Conservation (phyloP, 2,888 invertebrate genomes). For the Odontocolon sp. region DNA sequence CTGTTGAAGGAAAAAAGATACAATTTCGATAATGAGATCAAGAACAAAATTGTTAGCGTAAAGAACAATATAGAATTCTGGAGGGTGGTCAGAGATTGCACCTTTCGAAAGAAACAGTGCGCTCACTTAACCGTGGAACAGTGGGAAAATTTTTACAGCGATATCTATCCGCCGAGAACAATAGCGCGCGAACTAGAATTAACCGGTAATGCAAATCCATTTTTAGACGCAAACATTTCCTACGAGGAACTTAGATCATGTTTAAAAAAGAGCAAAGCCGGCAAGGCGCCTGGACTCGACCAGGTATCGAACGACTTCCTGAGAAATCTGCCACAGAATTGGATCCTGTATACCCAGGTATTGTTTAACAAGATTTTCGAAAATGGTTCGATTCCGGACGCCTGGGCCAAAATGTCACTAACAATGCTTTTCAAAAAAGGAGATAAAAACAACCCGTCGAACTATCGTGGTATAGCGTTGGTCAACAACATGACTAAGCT, state of each 20-base stretch:
- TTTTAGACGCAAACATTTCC: background rate
- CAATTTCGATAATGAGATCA: too few species aligned
- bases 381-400: background rate
- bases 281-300: conserved; percentile 50
- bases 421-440: conserved; percentile 32
- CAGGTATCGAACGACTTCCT: conserved; percentile 35
- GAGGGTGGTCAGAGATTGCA: background rate
- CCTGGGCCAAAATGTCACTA: conserved; percentile 20
- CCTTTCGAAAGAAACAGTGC: background rate
- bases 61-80: too few species aligned
- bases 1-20: too few species aligned
- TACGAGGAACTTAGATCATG: background rate
- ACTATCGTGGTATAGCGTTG: conserved; percentile 61
- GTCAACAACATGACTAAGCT: conserved; percentile 59
- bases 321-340: conserved; percentile 26
- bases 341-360: background rate
- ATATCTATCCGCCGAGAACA: background rate
- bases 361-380: conserved; percentile 33
- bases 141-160: background rate
- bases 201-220: background rate
- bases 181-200: background rate
- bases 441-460: conserved; percentile 46
- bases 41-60: too few species aligned
- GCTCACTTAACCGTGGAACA: background rate
- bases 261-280: conserved; percentile 30